Conservation (phyloP, 2,113 vertebrate genomes). For the Melanerpes aurifrons region DNA sequence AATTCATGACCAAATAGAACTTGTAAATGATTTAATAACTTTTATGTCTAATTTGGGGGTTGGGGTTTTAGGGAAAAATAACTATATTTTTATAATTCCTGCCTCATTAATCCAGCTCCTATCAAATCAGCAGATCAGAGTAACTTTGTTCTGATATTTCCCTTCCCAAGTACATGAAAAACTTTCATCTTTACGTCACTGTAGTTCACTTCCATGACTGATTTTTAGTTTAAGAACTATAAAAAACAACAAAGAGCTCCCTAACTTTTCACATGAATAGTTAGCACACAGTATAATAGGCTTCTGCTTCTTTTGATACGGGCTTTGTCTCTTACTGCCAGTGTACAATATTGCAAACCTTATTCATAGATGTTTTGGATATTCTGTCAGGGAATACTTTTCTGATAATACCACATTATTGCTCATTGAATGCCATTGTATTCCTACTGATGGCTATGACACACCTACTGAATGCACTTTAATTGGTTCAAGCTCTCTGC, state of each 20-base stretch:
- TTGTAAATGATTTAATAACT: too few species aligned
- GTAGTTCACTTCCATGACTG: not conserved
- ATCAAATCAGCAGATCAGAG: not conserved
- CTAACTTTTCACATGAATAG: not conserved
- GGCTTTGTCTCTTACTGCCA: not conserved
- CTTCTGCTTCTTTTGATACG: not conserved
- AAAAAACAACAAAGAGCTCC: not conserved
- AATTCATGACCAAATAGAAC: too few species aligned
- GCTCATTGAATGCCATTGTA: not conserved
- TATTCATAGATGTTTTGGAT: not conserved
- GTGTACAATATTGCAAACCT: not conserved
- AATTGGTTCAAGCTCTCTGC: not conserved
- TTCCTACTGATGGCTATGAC: not conserved
- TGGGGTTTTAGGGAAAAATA: too few species aligned
- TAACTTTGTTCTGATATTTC: not conserved
- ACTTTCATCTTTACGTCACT: not conserved
- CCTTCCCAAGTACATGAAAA: not conserved
- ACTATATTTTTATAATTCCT: too few species aligned
- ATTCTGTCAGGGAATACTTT: not conserved
- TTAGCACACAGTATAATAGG: not conserved
- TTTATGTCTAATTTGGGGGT: too few species aligned
- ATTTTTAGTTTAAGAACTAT: not conserved
- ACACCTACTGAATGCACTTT: not conserved
- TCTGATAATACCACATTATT: not conserved
- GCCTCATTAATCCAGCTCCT: too few species aligned